These are phyloP conservation scores for Cecidostiba fungosa DNA, from an alignment of 2,888 invertebrate species.

Conservation along the genomic window DNA sequence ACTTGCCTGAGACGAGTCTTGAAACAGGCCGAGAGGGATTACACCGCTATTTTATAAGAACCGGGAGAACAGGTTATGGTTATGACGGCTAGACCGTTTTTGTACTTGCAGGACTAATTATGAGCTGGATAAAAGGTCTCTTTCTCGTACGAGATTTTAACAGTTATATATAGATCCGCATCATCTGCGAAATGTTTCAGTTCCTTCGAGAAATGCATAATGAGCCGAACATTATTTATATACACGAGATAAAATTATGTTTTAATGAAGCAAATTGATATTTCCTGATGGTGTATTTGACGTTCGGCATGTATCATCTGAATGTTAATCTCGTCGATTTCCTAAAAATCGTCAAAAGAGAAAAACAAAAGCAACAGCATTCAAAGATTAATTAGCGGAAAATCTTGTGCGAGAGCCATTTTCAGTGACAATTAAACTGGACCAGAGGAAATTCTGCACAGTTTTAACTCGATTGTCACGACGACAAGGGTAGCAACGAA, in stretches of 20 bases:
- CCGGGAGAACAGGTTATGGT: slow-evolving; percentile 56
- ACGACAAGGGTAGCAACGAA: background rate
- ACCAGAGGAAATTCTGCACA: background rate
- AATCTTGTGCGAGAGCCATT: background rate
- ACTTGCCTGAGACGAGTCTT: background rate
- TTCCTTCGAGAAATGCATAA: slow-evolving; percentile 6
- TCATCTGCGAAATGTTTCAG: background rate
- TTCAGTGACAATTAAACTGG: background rate
- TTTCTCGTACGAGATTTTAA: slow-evolving; percentile 7
- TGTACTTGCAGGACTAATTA: slow-evolving; percentile 41
- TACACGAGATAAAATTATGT: background rate
- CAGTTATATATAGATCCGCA: slow-evolving; percentile 7
- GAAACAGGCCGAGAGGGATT: slow-evolving; percentile 24
- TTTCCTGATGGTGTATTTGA: background rate
- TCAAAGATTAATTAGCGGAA: background rate
- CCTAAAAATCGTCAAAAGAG: background rate
- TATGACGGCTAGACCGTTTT: slow-evolving; percentile 54
- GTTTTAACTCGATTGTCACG: slow-evolving; percentile 28
- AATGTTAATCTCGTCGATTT: background rate
- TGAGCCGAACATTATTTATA: background rate
- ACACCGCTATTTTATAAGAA: slow-evolving; percentile 61
- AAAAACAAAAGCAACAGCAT: background rate
- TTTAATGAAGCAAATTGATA: background rate
- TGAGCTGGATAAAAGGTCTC: slow-evolving; percentile 26
- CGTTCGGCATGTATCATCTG: background rate